Percentiles rank a stretch among this genome's conserved stretches.
These are phyloP conservation scores for Dasyurus viverrinus DNA, from an alignment of 2,113 vertebrate genomes.

Conservation along the genomic window DNA sequence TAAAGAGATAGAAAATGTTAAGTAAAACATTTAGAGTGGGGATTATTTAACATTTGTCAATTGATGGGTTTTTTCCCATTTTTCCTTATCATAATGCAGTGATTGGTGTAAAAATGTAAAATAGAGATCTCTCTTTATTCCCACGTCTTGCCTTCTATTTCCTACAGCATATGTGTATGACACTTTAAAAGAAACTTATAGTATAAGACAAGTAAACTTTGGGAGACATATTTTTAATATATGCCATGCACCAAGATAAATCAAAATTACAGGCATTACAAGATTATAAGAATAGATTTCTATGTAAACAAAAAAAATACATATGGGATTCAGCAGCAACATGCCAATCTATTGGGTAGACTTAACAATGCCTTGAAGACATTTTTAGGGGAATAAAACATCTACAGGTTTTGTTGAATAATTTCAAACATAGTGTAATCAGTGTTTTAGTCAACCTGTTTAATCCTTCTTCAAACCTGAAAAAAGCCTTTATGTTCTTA, in stretches of 20 bases:
- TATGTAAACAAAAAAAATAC: background rate
- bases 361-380: background rate
- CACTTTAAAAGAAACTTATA: background rate
- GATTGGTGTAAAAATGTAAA: background rate
- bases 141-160: background rate
- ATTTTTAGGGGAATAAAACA: background rate
- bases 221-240: background rate
- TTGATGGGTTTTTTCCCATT: background rate
- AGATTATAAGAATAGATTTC: background rate
- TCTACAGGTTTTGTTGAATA: background rate
- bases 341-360: background rate
- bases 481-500: too few species aligned
- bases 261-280: background rate
- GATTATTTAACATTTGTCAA: background rate
- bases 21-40: background rate
- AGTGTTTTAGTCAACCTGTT: background rate
- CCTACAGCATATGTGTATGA: background rate
- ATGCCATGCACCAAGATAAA: background rate
- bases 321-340: background rate
- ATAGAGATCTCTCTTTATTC: background rate
- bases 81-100: rapidly evolving
- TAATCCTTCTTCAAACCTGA: background rate
- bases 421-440: background rate
- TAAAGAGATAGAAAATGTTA: background rate
- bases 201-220: background rate